A percentile compares a stretch with the other conserved stretches of the same genome.
phyloP scores from a whole-genome alignment of 1,140 invertebrate genomes.

The Ylistrum balloti region DNA sequence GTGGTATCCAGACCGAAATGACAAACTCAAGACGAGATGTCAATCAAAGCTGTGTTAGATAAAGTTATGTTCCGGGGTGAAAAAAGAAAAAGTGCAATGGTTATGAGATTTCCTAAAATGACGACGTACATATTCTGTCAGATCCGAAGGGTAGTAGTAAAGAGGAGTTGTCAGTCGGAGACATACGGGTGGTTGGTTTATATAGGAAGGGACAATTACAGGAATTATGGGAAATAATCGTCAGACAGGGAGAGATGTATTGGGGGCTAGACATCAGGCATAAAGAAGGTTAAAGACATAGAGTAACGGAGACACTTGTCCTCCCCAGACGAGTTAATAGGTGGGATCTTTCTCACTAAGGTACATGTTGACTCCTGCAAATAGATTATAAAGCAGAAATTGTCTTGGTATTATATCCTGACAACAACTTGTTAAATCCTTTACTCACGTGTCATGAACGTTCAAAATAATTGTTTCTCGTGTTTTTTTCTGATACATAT shows the following conservation, averaged over 20 bases:
- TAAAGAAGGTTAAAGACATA: background rate
- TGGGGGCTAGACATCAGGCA: background rate
- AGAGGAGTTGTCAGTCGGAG: background rate
- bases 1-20: background rate
- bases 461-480: no score
- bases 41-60: background rate
- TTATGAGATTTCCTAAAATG: constrained; percentile 17
- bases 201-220: background rate
- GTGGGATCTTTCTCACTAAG: no score
- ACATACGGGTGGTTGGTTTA: background rate
- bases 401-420: no score
- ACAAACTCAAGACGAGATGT: background rate
- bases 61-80: constrained; percentile 13
- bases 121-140: constrained; percentile 5
- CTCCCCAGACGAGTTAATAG: background rate
- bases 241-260: background rate
- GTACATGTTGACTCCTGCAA: no score
- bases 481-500: no score
- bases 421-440: no score
- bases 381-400: no score
- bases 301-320: background rate
- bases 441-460: no score
- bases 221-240: constrained; percentile 4
- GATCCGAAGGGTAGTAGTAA: background rate
- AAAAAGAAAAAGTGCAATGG: constrained; percentile 1